Percentiles rank a stretch among this genome's conserved stretches.
Conservation (phyloP, 2,113 vertebrate genomes). For the Rhineura floridana region DNA sequence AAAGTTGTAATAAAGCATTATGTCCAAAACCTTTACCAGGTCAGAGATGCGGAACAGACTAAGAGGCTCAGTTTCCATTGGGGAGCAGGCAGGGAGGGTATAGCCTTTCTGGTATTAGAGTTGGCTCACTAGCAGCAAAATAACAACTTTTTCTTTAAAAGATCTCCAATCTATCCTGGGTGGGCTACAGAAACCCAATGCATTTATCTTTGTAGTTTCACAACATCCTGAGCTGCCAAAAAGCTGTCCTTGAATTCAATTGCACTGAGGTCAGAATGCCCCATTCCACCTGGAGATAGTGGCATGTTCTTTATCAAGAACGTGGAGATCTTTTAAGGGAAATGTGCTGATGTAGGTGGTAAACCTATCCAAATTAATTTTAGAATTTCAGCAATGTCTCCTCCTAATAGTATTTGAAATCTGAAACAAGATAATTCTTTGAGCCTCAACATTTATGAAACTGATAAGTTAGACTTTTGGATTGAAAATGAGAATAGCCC, state of each 20-base stretch:
- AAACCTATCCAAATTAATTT: no score
- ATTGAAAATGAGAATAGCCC: no score
- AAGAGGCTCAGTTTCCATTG: neutral
- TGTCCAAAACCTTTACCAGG: neutral
- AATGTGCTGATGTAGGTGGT: neutral
- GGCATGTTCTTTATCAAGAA: neutral
- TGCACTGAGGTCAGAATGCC: neutral
- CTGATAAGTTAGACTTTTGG: neutral
- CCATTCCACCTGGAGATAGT: neutral
- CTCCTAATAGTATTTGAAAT: no score
- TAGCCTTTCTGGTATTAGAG: neutral
- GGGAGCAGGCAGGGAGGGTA: neutral
- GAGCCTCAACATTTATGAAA: neutral
- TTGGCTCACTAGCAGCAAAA: neutral
- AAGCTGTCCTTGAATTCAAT: neutral
- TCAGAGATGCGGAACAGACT: neutral
- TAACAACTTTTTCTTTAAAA: neutral
- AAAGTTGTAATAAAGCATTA: neutral
- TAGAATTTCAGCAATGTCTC: neutral
- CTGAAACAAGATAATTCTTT: neutral
- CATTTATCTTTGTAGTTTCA: neutral
- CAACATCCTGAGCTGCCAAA: neutral
- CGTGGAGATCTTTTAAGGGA: neutral
- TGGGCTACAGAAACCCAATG: neutral
- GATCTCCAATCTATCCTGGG: constrained; percentile 2